These are phyloP conservation scores for Anarsia innoxiella DNA, from an alignment of 2,888 invertebrate genomes.

Conservation along the genomic window DNA sequence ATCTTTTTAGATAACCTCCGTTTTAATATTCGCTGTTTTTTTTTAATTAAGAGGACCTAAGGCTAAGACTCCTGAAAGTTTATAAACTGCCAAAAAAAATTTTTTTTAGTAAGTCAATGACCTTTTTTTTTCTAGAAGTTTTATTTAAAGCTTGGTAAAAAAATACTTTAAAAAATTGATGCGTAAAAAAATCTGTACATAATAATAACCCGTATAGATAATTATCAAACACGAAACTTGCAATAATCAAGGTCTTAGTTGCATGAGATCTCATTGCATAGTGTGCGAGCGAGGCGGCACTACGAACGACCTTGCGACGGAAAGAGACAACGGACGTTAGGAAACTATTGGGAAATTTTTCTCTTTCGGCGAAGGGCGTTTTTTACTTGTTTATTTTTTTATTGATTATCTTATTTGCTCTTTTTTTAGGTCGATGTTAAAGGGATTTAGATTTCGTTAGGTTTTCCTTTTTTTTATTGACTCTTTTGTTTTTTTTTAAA, in stretches of 20 bases:
- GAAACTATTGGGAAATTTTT: conserved; percentile 73
- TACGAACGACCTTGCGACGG: conserved; percentile 52
- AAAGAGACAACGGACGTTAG: conserved; percentile 58
- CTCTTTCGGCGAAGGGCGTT: conserved; percentile 67
- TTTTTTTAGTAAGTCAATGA: too few species aligned
- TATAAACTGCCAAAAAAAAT: too few species aligned
- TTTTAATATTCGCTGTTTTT: too few species aligned
- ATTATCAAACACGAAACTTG: conserved; percentile 74
- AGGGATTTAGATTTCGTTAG: conserved; percentile 26
- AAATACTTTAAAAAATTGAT: too few species aligned
- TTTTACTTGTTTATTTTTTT: conserved; percentile 57
- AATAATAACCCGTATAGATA: conserved; percentile 63
- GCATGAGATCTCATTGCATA: conserved; percentile 73
- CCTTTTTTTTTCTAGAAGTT: too few species aligned
- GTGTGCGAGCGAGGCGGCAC: conserved; percentile 54
- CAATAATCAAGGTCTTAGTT: conserved; percentile 72
- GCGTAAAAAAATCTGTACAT: conserved; percentile 46
- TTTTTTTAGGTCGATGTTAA: conserved; percentile 52
- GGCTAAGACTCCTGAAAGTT: too few species aligned
- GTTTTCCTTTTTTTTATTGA: not conserved
- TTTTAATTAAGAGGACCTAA: too few species aligned
- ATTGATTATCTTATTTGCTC: conserved; percentile 40
- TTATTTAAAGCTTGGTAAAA: too few species aligned
- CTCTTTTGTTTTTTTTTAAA: not conserved
- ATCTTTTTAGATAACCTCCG: too few species aligned